These are phyloP conservation scores for Laspeyria flexula DNA, from an alignment of 2,888 invertebrate species.

Conservation along the genomic window DNA sequence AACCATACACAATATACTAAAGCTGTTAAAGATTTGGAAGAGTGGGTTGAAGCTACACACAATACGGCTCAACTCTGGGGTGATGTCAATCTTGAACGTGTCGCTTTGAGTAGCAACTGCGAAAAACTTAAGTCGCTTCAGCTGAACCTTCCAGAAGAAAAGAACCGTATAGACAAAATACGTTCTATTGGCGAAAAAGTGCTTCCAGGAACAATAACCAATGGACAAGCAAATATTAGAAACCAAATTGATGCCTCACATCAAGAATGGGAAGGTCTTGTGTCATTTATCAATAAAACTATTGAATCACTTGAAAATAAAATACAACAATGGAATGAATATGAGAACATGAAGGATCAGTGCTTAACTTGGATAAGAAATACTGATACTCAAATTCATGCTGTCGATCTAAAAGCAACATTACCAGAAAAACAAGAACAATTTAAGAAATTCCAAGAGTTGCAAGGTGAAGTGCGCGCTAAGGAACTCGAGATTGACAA, in stretches of 20 bases:
- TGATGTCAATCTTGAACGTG: constrained; percentile 93
- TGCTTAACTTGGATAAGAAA: constrained; percentile 95
- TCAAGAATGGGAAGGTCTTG: constrained; percentile 95
- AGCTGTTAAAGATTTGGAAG: constrained; percentile 93
- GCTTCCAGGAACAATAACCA: constrained; percentile 93
- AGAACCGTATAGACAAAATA: constrained; percentile 92
- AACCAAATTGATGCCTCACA: constrained; percentile 95
- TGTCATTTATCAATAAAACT: constrained; percentile 91
- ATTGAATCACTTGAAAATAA: constrained; percentile 93
- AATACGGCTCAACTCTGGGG: constrained; percentile 94
- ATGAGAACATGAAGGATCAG: constrained; percentile 94
- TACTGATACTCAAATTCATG: constrained; percentile 94
- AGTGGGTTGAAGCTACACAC: constrained; percentile 94
- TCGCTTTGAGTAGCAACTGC: constrained; percentile 94
- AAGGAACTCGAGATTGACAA: constrained; percentile 97
- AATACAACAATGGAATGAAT: constrained; percentile 96
- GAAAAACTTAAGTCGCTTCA: constrained; percentile 94
- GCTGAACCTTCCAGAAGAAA: constrained; percentile 93
- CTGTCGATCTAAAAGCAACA: constrained; percentile 93
- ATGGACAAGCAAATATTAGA: constrained; percentile 93
- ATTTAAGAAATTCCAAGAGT: constrained; percentile 90
- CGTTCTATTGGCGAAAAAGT: constrained; percentile 95
- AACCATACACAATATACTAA: constrained; percentile 96
- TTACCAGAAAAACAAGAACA: constrained; percentile 94
- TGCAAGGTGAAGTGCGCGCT: constrained; percentile 95